Percentiles rank a stretch among this genome's conserved stretches.
Evolutionary conservation across 2,888 invertebrate species (phyloP).

Genomic region (Torymus aiolomorphi): DNA sequence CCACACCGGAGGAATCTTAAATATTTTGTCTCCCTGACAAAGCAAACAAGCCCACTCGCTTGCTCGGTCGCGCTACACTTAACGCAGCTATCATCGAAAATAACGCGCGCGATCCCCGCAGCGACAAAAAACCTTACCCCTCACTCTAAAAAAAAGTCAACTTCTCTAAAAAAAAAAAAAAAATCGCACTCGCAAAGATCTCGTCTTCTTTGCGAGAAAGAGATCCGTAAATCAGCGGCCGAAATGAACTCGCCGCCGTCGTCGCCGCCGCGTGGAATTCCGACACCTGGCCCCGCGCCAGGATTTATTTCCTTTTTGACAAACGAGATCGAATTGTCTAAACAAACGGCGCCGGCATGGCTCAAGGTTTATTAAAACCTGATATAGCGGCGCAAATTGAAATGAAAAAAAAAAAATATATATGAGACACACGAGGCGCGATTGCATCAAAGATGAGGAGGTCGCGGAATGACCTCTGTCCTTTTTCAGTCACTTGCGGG

Average conservation of each 20-base stretch:
- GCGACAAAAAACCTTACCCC: neutral
- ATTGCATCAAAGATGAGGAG: too few species aligned
- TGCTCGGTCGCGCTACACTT: too few species aligned
- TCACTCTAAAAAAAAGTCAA: neutral
- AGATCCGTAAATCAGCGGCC: too few species aligned
- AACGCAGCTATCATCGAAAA: too few species aligned
- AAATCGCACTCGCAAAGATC: too few species aligned
- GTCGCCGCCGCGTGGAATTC: conserved; percentile 19
- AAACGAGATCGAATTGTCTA: conserved; percentile 55
- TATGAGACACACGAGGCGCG: too few species aligned
- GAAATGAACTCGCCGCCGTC: neutral
- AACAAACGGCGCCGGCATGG: conserved; percentile 15
- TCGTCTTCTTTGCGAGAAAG: too few species aligned
- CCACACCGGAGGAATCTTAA: neutral
- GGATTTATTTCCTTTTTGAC: conserved; percentile 60
- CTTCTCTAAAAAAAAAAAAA: neutral
- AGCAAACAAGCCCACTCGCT: too few species aligned
- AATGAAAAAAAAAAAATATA: neutral
- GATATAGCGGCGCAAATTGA: neutral
- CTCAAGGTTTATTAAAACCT: neutral
- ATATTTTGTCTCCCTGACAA: too few species aligned
- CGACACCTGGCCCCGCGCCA: conserved; percentile 20
- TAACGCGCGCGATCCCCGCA: too few species aligned
- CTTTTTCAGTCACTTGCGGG: too few species aligned
- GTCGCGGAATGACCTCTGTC: too few species aligned